These are phyloP conservation scores for Argopecten irradians DNA, from an alignment of 1,140 invertebrate genomes.

Conservation along the genomic window DNA sequence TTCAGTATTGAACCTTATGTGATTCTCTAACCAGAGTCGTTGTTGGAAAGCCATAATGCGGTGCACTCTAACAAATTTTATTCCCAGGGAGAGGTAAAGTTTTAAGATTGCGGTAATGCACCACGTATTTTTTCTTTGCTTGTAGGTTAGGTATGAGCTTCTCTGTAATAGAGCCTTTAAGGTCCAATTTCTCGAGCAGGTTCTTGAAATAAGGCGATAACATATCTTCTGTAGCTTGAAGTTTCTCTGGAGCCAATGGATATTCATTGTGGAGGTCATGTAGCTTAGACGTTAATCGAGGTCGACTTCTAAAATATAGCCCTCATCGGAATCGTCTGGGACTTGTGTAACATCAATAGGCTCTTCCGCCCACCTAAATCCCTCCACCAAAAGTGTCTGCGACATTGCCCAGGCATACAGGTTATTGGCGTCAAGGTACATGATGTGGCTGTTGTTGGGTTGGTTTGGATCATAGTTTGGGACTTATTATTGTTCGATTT, in stretches of 20 bases:
- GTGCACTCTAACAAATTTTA: constrained; percentile 38
- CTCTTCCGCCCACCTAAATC: not conserved
- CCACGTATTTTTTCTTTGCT: not conserved
- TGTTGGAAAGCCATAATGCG: too few relatives aligned
- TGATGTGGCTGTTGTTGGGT: not conserved
- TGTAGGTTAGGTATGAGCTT: not conserved
- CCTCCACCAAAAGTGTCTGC: not conserved
- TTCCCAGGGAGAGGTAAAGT: constrained; percentile 31
- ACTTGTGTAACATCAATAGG: not conserved
- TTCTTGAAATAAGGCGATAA: not conserved
- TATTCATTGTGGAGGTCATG: not conserved
- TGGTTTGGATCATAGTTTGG: not conserved
- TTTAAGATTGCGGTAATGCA: not conserved
- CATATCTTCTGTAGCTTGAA: not conserved
- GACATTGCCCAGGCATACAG: constrained; percentile 26
- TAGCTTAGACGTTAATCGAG: constrained; percentile 29
- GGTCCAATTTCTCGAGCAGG: constrained; percentile 33
- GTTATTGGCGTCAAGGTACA: constrained; percentile 25
- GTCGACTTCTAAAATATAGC: constrained; percentile 27
- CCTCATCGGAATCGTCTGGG: not conserved
- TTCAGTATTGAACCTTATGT: constrained; percentile 28
- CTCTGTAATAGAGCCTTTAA: not conserved
- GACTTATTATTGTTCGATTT: not conserved
- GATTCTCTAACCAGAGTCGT: constrained; percentile 30
- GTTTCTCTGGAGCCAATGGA: constrained; percentile 17